Conservation (phyloP, 2,797 vertebrate genomes). For the Pseudochromis fuscus region DNA sequence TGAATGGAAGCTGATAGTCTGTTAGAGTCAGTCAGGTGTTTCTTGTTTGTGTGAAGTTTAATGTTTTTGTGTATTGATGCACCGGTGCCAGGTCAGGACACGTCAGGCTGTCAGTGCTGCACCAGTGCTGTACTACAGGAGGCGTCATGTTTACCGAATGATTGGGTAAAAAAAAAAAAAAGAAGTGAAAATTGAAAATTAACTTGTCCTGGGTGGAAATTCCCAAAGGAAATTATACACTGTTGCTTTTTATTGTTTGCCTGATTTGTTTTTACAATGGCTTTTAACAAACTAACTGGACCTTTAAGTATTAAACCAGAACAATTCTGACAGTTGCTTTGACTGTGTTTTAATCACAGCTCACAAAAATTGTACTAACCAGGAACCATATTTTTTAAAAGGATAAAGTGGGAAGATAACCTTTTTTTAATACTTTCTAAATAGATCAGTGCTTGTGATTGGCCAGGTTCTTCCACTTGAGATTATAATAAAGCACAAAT, state of each 20-base stretch:
- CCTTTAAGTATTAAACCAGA: background rate
- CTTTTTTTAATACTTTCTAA: no score
- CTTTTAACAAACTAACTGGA: background rate
- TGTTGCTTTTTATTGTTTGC: background rate
- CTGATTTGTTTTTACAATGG: background rate
- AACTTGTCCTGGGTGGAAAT: no score
- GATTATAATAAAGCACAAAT: no score
- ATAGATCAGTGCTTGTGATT: no score
- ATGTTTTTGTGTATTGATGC: slow-evolving; percentile 25
- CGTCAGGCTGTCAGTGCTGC: slow-evolving; percentile 1
- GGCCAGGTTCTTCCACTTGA: no score
- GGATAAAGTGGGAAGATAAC: no score
- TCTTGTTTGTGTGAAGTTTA: slow-evolving; percentile 34
- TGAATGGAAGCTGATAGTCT: slow-evolving; percentile 56
- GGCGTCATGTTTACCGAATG: background rate
- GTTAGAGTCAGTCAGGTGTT: slow-evolving; percentile 33
- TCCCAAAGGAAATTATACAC: background rate
- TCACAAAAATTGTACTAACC: no score
- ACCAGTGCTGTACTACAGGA: slow-evolving; percentile 10
- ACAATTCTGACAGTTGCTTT: no score
- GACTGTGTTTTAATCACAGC: no score
- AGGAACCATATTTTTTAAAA: background rate
- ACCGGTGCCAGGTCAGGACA: slow-evolving; percentile 5
- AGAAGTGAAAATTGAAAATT: background rate
- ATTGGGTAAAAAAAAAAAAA: background rate